Evolutionary conservation across 2,113 vertebrate genomes (phyloP).

Genomic region (Myotis yumanensis): DNA sequence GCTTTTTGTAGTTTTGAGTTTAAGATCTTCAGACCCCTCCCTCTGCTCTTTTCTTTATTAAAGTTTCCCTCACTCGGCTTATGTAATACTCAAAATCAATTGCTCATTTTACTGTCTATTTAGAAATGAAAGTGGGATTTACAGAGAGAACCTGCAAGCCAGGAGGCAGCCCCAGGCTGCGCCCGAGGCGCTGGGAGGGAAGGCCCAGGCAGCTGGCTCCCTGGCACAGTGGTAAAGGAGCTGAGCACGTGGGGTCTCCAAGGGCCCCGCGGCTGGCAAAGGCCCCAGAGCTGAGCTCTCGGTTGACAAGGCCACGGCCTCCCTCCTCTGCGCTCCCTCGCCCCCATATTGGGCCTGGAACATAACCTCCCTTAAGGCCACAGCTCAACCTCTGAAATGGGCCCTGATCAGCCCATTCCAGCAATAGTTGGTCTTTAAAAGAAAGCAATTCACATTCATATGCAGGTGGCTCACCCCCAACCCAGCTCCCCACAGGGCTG

Average conservation of each 20-base stretch:
- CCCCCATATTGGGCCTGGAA: not conserved
- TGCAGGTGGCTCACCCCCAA: not conserved
- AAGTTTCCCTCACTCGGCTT: constrained; percentile 52
- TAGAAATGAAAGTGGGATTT: constrained; percentile 80
- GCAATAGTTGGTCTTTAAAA: not conserved
- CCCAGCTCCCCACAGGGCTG: not conserved
- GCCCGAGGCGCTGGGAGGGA: constrained; percentile 60
- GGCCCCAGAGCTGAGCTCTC: not conserved
- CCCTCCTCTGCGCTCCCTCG: not conserved
- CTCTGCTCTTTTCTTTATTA: constrained; percentile 55
- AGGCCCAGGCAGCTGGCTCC: constrained; percentile 48
- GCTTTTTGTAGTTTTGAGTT: constrained; percentile 59
- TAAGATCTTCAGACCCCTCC: constrained; percentile 59
- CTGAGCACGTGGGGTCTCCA: not conserved
- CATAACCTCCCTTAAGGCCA: not conserved
- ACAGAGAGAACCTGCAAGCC: constrained; percentile 75
- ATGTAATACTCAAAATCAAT: constrained; percentile 77
- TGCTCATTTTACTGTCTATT: constrained; percentile 79
- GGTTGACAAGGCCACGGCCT: not conserved
- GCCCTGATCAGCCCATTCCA: not conserved
- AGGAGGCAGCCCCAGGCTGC: constrained; percentile 73
- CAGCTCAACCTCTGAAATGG: not conserved
- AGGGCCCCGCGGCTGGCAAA: not conserved
- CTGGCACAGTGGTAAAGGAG: constrained; percentile 35
- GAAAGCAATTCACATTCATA: not conserved